These are phyloP conservation scores for Esox niger DNA, from an alignment of 2,113 vertebrate genomes.

Conservation along the genomic window DNA sequence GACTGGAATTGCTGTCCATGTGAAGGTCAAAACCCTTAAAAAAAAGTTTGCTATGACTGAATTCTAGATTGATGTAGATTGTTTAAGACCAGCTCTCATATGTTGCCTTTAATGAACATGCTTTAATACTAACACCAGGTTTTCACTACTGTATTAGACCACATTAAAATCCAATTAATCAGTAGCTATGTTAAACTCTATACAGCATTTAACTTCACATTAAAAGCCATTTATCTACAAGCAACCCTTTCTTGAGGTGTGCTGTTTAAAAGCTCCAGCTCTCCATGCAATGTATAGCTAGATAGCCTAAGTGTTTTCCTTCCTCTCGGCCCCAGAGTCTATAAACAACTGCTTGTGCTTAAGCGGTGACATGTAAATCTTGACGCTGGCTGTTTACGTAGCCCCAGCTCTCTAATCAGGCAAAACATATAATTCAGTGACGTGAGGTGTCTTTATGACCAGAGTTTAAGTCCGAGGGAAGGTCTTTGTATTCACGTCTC, in stretches of 20 bases:
- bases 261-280: slow-evolving; percentile 12
- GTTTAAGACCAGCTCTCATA: neutral
- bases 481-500: slow-evolving; percentile 75
- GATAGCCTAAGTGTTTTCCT: slow-evolving; percentile 53
- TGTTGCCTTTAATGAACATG: neutral
- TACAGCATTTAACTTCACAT: slow-evolving; percentile 38
- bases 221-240: slow-evolving; percentile 41
- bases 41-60: neutral
- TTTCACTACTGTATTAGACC: neutral
- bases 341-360: slow-evolving; percentile 79
- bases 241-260: slow-evolving; percentile 17
- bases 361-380: slow-evolving; percentile 78
- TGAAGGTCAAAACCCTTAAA: neutral
- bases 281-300: slow-evolving; percentile 49
- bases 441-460: slow-evolving; percentile 76
- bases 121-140: neutral
- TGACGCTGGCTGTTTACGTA: slow-evolving; percentile 76
- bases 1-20: slow-evolving; percentile 46
- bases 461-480: slow-evolving; percentile 75
- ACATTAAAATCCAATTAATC: neutral
- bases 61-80: too few species aligned
- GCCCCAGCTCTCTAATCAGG: slow-evolving; percentile 78
- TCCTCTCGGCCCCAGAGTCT: slow-evolving; percentile 48
- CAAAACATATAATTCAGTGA: slow-evolving; percentile 77
- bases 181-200: slow-evolving; percentile 16